Conservation (phyloP, 1,140 invertebrate species). For the Drosophila ogumai region DNA sequence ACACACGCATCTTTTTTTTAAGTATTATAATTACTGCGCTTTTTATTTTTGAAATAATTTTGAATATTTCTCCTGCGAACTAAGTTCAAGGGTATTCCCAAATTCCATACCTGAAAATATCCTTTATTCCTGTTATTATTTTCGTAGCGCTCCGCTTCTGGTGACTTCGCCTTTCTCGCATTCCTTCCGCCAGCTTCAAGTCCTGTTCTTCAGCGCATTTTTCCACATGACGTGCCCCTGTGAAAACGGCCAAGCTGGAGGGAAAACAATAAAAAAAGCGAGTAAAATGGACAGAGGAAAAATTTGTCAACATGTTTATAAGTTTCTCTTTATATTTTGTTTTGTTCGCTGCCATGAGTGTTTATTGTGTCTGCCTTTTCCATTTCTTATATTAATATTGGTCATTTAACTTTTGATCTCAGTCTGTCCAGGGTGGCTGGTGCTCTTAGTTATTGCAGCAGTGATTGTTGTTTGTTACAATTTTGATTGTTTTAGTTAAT, state of each 20-base stretch:
- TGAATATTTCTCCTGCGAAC: not conserved
- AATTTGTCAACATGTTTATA: slow-evolving; percentile 79
- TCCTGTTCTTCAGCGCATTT: slow-evolving; percentile 39
- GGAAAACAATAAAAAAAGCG: slow-evolving; percentile 6
- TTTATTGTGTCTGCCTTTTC: slow-evolving; percentile 17
- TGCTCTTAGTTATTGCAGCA: not conserved
- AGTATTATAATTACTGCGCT: too few relatives aligned
- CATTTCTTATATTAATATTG: slow-evolving; percentile 23
- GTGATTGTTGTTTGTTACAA: not conserved
- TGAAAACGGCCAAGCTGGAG: slow-evolving; percentile 1
- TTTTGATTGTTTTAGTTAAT: slow-evolving; percentile 11
- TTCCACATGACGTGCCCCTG: slow-evolving; percentile 35
- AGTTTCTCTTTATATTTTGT: slow-evolving; percentile 15
- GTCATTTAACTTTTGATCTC: slow-evolving; percentile 16
- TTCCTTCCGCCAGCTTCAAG: slow-evolving; percentile 45
- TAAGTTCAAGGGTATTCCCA: not conserved
- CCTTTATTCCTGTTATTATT: not conserved
- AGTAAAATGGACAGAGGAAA: slow-evolving; percentile 27
- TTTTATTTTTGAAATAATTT: too few relatives aligned
- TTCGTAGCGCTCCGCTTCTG: slow-evolving; percentile 11
- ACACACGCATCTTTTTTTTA: not conserved
- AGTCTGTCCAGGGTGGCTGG: not conserved
- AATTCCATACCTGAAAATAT: not conserved
- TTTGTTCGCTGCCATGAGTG: slow-evolving; percentile 5
- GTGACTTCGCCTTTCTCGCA: slow-evolving; percentile 19